A percentile compares a stretch with the other conserved stretches of the same genome.
phyloP scores from a whole-genome alignment of 2,113 vertebrate genomes.

The Oriolus oriolus region DNA sequence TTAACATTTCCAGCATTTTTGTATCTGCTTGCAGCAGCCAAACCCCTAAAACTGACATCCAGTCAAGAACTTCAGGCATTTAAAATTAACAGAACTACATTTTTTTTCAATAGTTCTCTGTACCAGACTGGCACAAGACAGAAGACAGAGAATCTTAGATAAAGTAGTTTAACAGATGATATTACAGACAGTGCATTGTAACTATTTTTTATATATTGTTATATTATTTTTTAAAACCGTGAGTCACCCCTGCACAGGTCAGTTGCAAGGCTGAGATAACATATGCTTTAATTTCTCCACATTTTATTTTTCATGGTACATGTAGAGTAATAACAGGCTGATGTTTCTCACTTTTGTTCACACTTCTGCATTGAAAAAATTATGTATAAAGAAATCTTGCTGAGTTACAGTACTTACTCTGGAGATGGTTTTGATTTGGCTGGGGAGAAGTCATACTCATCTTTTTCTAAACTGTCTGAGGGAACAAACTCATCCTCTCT shows the following conservation, averaged over 20 bases:
- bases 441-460: conserved; percentile 81
- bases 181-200: neutral
- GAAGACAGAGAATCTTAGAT: neutral
- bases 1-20: neutral
- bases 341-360: neutral
- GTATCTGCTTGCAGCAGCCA: neutral
- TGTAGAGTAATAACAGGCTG: neutral
- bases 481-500: conserved; percentile 81
- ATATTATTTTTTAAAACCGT: neutral
- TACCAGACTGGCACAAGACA: neutral
- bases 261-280: neutral
- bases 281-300: neutral
- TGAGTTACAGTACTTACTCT: conserved; percentile 70
- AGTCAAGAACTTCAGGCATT: neutral
- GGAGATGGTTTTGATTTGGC: conserved; percentile 75
- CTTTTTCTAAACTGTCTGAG: conserved; percentile 78
- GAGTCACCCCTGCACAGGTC: neutral
- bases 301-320: neutral
- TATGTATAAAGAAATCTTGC: neutral
- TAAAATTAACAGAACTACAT: neutral
- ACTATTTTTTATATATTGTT: neutral
- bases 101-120: neutral
- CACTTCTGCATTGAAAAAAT: neutral
- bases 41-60: neutral
- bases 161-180: neutral